Conservation (phyloP, 2,888 invertebrate genomes). For the Elegia similella region DNA sequence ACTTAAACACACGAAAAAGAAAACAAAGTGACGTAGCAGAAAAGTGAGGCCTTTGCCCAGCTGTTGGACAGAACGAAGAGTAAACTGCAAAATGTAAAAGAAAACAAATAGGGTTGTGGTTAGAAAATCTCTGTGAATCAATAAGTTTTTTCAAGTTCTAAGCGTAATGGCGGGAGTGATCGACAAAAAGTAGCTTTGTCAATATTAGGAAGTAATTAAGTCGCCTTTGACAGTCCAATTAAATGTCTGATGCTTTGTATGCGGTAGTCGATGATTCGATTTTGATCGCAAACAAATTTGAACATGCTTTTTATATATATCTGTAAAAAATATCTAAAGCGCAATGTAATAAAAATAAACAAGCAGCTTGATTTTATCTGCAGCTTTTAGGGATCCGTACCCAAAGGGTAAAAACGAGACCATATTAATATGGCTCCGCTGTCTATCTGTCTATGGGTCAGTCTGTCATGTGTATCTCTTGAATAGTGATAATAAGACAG, state of each 20-base stretch:
- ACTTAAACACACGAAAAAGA: too few relatives aligned
- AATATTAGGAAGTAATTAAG: slow-evolving; percentile 77
- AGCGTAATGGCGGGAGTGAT: slow-evolving; percentile 45
- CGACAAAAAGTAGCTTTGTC: slow-evolving; percentile 61
- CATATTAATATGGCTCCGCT: too few relatives aligned
- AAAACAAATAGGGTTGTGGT: not conserved
- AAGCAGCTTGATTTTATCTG: not conserved
- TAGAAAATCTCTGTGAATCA: slow-evolving; percentile 3
- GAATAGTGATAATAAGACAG: too few relatives aligned
- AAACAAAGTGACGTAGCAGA: too few relatives aligned
- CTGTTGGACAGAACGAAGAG: too few relatives aligned
- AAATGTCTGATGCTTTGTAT: slow-evolving; percentile 50
- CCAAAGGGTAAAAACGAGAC: too few relatives aligned
- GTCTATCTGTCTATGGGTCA: too few relatives aligned
- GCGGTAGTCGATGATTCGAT: slow-evolving; percentile 43
- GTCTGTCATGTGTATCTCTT: too few relatives aligned
- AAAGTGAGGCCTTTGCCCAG: too few relatives aligned
- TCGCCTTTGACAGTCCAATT: slow-evolving; percentile 62
- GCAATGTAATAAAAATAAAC: not conserved
- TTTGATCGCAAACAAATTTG: not conserved
- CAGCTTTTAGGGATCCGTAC: too few relatives aligned
- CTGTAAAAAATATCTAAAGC: not conserved
- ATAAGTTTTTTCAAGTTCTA: slow-evolving; percentile 30
- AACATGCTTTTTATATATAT: slow-evolving; percentile 22
- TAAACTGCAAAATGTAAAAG: too few relatives aligned